Percentiles rank a stretch among this genome's conserved stretches.
Evolutionary conservation across 2,888 invertebrate genomes (phyloP).

Genomic region (Silvanus unidentatus): DNA sequence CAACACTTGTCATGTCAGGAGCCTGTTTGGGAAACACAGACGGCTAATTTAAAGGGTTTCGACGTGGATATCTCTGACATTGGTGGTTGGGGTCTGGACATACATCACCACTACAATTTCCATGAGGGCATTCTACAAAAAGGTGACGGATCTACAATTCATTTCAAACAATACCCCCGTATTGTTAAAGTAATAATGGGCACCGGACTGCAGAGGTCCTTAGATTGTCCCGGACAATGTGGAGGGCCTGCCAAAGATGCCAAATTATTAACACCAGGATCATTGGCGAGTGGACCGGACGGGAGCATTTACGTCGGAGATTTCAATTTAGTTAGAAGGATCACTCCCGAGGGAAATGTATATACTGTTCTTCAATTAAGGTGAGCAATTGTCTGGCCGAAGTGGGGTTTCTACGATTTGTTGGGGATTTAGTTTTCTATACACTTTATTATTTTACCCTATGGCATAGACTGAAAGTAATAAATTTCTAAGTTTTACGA

Average conservation of each 20-base stretch:
- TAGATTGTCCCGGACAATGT: slow-evolving; percentile 82
- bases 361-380: slow-evolving; percentile 83
- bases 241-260: slow-evolving; percentile 82
- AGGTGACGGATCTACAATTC: slow-evolving; percentile 85
- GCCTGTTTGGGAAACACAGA: slow-evolving; percentile 93
- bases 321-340: slow-evolving; percentile 87
- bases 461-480: no score
- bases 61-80: slow-evolving; percentile 96
- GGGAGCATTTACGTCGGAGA: slow-evolving; percentile 96
- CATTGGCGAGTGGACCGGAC: slow-evolving; percentile 90
- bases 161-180: slow-evolving; percentile 86
- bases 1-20: slow-evolving; percentile 82
- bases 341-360: slow-evolving; percentile 84
- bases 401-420: no score
- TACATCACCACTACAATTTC: slow-evolving; percentile 98
- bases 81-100: slow-evolving; percentile 96
- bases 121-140: slow-evolving; percentile 97
- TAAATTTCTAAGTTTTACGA: background rate
- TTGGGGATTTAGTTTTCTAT: no score
- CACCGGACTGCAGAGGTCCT: slow-evolving; percentile 77
- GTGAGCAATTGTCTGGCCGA: slow-evolving; percentile 46
- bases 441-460: no score
- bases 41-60: slow-evolving; percentile 84
- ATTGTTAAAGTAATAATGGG: slow-evolving; percentile 91
- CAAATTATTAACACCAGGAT: slow-evolving; percentile 84